Evolutionary conservation across 1,140 invertebrate species (phyloP), one percentile per base, ranked within the genome.

Genomic region (Cepaea nemoralis): DNA sequence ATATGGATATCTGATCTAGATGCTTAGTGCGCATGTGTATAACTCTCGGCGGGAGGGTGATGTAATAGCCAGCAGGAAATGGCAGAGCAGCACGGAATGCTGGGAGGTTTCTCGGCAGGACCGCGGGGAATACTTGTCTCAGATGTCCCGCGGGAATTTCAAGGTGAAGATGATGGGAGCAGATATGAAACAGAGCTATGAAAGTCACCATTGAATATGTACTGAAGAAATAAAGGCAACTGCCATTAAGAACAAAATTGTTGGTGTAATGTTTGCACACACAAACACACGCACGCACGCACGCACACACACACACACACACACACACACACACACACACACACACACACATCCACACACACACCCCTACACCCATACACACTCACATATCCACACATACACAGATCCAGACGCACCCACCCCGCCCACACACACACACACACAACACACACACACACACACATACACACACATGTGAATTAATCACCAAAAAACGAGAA

Each of bases 261-360:
- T 16, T 16, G 50, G 14, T n/a, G 50, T 55, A 55, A 55, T n/a
- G 50, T 14, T 55, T 14, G n/a, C n/a, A n/a, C n/a, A n/a, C n/a
- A n/a, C n/a, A n/a, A n/a, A n/a, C n/a, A n/a, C n/a, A n/a, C n/a
- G 33, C 66, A 69, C 66, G 33, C 66, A 69, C 19, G 33, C 66
- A 69, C n/a, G n/a, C n/a, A n/a, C 66, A 69, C 66, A 69, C 19
- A 69, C 66, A 69, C 66, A 69, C 66, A 69, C 19, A 69, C 66
- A 69, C 31, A 69, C 66, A 69, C 19, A 69, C 66, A 69, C 66
- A 69, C 66, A 69, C 19, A 69, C 66, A 69, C 66, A n/a, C n/a
- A n/a, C n/a, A n/a, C n/a, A n/a, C n/a, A n/a, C n/a, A n/a, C n/a
- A n/a, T n/a, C n/a, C n/a, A n/a, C n/a, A n/a, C n/a, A n/a, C n/a